Evolutionary conservation across 1,140 invertebrate species (phyloP).

Genomic region (Drosophila sulfurigaster): DNA sequence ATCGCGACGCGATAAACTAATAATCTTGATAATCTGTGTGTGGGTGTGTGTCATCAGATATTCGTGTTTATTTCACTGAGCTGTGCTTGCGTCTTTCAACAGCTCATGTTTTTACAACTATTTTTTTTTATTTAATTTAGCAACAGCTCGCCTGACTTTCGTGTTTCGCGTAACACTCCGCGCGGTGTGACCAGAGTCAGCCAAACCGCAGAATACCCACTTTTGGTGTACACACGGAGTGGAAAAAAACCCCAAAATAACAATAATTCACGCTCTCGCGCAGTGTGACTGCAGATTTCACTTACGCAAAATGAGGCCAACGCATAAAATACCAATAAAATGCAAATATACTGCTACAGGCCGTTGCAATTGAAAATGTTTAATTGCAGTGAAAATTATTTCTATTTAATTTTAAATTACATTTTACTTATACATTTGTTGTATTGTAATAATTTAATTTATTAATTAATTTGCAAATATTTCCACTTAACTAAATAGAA

Average conservation of each 20-base stretch:
- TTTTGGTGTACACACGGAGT: not conserved
- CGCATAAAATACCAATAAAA: too few species aligned
- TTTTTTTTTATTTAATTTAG: slow-evolving; percentile 19
- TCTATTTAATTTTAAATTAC: too few species aligned
- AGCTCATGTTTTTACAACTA: slow-evolving; percentile 30
- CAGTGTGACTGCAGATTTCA: not conserved
- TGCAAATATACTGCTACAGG: too few species aligned
- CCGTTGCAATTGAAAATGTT: too few species aligned
- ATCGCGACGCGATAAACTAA: not conserved
- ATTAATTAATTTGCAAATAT: too few species aligned
- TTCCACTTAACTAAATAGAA: too few species aligned
- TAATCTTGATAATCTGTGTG: slow-evolving; percentile 8
- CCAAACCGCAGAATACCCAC: not conserved
- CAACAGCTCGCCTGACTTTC: slow-evolving; percentile 6
- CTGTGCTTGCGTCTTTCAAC: slow-evolving; percentile 8
- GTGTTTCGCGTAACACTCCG: slow-evolving; percentile 39
- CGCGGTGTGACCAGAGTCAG: slow-evolving; percentile 22
- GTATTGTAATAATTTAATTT: too few species aligned
- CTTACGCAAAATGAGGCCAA: too few species aligned
- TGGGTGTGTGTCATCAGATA: not conserved
- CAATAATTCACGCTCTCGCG: not conserved
- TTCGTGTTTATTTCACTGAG: not conserved
- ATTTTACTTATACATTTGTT: too few species aligned
- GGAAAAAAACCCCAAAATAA: not conserved
- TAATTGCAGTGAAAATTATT: too few species aligned